Base-by-base conservation (phyloP, 2,888 invertebrate genomes). In the Blomia tropicalis region DNA sequence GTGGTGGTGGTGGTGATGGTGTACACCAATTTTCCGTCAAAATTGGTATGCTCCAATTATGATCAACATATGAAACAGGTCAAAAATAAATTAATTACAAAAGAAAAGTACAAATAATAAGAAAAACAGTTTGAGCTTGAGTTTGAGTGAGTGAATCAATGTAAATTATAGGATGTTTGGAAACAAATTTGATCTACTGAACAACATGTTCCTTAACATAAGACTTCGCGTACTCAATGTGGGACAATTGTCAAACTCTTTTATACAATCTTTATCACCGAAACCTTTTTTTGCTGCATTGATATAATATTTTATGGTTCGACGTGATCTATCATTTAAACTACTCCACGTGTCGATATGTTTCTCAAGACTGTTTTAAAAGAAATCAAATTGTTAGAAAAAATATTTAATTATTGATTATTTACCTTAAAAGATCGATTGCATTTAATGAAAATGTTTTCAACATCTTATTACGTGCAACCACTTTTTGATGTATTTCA, bases 211-310 rank as follows among this genome's bases (percentile, higher is more conserved):
- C 14, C 19, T 56, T 4, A 56, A 30, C 2, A 56, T 25, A 3
- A 56, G 23, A 14, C 36, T 2, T 14, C 36, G 31, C 25, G 14
- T 27, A 14, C 29, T 23, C 14, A 56, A 25, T 36, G 56, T 56
- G 14, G 56, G 56, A 56, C 56, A 56, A 22, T 31, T 56, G 17
- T 23, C 29, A 31, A 56, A 56, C 29, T 56, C 56, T 56, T 56
- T 56, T 14, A 14, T 56, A 43, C 67, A 67, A 61, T 67, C 65
- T 19, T 62, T 60, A n/a, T 53, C 29, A 22, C 31, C 62, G 32
- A 67, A 61, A 29, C 67, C 67, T 2, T 51, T 64, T 44, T 63
- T 65, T 11, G 67, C 67, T 0, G 67, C 66, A 32, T 60, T 63
- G 4, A 67, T 43, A 11, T 63, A 58, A 29, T 64, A 66, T 32